Percentiles rank a stretch among this genome's conserved stretches.
Conservation (phyloP, 2,888 invertebrate genomes). For the Ctena decussata region DNA sequence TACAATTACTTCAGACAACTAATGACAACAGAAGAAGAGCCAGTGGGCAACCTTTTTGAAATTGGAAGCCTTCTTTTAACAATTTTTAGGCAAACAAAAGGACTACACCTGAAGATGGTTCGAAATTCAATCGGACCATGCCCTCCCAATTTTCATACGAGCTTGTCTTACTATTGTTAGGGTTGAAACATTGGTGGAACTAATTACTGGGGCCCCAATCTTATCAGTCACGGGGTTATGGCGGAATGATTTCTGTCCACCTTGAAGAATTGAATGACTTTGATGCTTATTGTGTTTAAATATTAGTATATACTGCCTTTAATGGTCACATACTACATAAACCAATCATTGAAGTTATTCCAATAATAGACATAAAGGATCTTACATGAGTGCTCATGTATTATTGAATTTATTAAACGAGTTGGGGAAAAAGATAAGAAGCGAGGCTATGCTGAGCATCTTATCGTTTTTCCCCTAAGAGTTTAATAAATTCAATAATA, state of each 20-base stretch:
- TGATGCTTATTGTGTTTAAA: not conserved
- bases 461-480: too few species aligned
- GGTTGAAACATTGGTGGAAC: not conserved
- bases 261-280: not conserved
- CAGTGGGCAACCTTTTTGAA: too few species aligned
- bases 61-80: not conserved
- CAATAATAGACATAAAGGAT: too few species aligned
- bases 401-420: too few species aligned
- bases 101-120: not conserved
- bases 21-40: too few species aligned
- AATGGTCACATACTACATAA: too few species aligned
- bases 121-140: not conserved
- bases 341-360: too few species aligned
- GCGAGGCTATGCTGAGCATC: too few species aligned
- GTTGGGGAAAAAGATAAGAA: too few species aligned
- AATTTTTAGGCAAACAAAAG: not conserved
- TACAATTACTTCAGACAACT: too few species aligned
- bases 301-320: not conserved
- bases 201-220: not conserved
- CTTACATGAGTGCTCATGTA: too few species aligned
- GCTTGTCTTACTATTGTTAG: not conserved
- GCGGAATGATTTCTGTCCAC: constrained; percentile 1
- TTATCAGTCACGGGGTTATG: not conserved
- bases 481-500: too few species aligned
- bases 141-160: not conserved